Evolutionary conservation across 2,797 vertebrate species (phyloP), one percentile per base, ranked within the genome.

Genomic region (Gobionotothen gibberifrons): DNA sequence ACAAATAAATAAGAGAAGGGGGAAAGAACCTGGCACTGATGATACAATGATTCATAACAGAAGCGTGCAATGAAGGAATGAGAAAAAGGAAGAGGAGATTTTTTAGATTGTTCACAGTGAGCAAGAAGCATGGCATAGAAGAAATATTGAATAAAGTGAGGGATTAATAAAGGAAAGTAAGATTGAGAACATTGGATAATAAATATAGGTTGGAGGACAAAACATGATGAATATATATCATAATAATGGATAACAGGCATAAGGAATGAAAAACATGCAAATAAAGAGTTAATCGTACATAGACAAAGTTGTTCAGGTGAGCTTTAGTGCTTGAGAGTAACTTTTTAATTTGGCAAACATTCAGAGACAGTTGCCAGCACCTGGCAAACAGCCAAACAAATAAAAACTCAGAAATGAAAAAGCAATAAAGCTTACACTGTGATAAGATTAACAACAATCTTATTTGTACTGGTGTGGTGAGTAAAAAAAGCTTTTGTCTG

Each of bases 371-470:
- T 64, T 76, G 73, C 61, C 69, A 67, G 51, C 47, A 60, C 9
- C 72, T 85, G 81, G 76, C 76, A 52, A 63, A 69, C 69, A 66
- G 76, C 85, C 87, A 85, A 55, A 69, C 65, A 62, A 80, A 82
- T 85, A 57, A 88, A 88, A 81, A 81, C 52, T 21, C 79, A 76
- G 62, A 83, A 88, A 89, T 82, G 83, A 87, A 82, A 87, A 85
- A 66, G 79, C 86, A 85, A 86, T 87, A 87, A 85, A 86, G 56
- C 80, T 77, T 85, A 76, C 29, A 74, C 82, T 79, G 78, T 81
- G 79, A 91, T 89, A 88, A 85, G 88, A 87, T 92, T 87, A 78
- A 82, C 85, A 86, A 73, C 87, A 92, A 86, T 88, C 83, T 64
- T 83, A 83, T 90, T 90, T 89, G 78, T 81, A 84, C 84, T 69